A percentile compares a stretch with the other conserved stretches of the same genome.
Evolutionary conservation across 2,797 vertebrate species (phyloP).

Genomic region (Sardinella longiceps): DNA sequence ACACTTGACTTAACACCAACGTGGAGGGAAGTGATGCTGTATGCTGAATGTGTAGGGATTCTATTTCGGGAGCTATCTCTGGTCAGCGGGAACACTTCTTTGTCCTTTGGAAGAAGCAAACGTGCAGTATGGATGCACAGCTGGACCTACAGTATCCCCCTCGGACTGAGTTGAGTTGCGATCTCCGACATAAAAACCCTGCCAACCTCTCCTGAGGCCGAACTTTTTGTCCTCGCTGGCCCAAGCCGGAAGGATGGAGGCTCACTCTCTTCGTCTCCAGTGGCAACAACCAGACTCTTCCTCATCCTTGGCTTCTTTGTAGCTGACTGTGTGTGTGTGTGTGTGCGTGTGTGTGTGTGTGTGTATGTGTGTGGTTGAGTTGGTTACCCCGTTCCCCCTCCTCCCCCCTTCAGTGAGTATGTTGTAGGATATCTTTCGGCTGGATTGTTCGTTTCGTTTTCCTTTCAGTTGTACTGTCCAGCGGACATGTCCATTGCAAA

Average conservation of each 20-base stretch:
- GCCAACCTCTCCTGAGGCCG: neutral
- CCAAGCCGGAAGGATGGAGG: neutral
- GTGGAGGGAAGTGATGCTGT: neutral
- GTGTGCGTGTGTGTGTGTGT: conserved; percentile 6
- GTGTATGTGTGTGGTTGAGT: neutral
- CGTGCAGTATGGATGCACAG: neutral
- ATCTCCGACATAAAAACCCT: neutral
- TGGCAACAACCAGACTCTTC: conserved; percentile 19
- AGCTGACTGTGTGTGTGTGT: conserved; percentile 7
- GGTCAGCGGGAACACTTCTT: neutral
- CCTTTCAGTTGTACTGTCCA: neutral
- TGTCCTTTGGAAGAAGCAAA: neutral
- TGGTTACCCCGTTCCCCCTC: too few species aligned
- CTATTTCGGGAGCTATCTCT: neutral
- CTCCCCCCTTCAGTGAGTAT: neutral
- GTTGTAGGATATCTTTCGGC: neutral
- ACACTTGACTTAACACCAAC: neutral
- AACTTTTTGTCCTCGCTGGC: neutral
- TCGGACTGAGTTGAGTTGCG: neutral
- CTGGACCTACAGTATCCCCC: neutral
- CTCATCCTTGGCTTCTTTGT: neutral
- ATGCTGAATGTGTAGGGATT: neutral
- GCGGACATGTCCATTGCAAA: conserved; percentile 33
- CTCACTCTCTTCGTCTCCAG: neutral
- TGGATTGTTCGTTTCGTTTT: neutral